Conservation (phyloP, 2,113 vertebrate species). For the Xiphias gladius region DNA sequence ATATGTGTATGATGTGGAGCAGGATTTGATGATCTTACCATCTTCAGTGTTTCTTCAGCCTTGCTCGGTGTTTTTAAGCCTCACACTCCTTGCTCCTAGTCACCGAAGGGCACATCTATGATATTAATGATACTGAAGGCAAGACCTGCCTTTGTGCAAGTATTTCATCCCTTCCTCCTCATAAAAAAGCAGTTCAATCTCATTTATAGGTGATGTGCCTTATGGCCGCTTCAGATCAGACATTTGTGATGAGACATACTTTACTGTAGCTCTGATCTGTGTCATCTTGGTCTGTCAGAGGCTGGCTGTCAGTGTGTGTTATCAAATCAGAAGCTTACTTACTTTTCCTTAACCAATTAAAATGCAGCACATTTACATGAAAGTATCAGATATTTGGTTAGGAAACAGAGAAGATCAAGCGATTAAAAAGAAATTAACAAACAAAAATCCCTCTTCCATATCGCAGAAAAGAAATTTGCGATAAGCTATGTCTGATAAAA, state of each 20-base stretch:
- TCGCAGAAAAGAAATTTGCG: neutral
- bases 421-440: neutral
- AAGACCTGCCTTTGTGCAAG: conserved; percentile 1
- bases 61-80: conserved; percentile 24
- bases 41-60: neutral
- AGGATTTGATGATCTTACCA: conserved; percentile 18
- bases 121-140: conserved; percentile 41
- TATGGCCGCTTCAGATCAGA: conserved; percentile 11
- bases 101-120: conserved; percentile 33
- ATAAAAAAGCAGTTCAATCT: conserved; percentile 39
- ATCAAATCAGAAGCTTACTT: neutral
- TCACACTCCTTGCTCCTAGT: neutral
- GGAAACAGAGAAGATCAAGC: neutral
- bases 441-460: neutral
- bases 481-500: neutral
- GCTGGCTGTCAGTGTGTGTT: neutral
- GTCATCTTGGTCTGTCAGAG: neutral
- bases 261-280: neutral
- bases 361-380: neutral
- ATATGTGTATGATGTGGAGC: neutral
- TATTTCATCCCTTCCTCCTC: conserved; percentile 1
- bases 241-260: conserved; percentile 1
- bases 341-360: too few species aligned
- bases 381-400: neutral
- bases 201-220: conserved; percentile 35